Base-by-base conservation (phyloP, 2,797 vertebrate genomes). In the Nannoperca obscura region DNA sequence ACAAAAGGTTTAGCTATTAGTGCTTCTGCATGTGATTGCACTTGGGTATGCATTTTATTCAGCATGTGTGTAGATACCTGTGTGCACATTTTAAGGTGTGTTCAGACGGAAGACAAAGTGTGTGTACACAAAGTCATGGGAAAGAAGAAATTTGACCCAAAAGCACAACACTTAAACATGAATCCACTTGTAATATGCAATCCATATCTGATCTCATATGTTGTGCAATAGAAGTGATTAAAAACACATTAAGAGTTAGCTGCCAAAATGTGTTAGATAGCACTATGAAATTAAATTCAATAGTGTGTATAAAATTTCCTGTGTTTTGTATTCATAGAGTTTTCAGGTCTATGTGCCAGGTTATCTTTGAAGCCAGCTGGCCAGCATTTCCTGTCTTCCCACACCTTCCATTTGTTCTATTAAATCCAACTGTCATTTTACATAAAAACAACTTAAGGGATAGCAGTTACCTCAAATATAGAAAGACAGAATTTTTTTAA, bases 271-370 rank as follows among this genome's bases (percentile, higher is more conserved):
- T 62, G 36, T 12, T 34, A 3, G 50, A 52, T 44, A 46, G 32
- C 24, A 14, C n/a, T 40, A 1, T 52, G 19, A 46, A 58, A 70
- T 52, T 4, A 62, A 50, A 70, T 14, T 9, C 14, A 34, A 0
- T 4, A 49, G 34, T 55, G 54, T 34, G 27, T 40, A 6, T 44
- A 17, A 55, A 1, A 52, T 42, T 6, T 59, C n/a, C 32, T 27
- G 54, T 55, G n/a, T 76, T 78, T 61, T 52, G 64, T 62, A 61
- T 76, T 76, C 63, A 73, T 64, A 34, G 58, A 50, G 40, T 32
- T 63, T 68, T 81, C 27, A 63, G 40, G 24, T 68, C 17, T 44
- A 10, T 47, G 40, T 20, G 30, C 58, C 12, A n/a, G 46, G 59
- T 64, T 63, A 68, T 72, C 49, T 71, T 19, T 32, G 17, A 32